Conservation (phyloP, 2,797 vertebrate genomes). For the Emys orbicularis region DNA sequence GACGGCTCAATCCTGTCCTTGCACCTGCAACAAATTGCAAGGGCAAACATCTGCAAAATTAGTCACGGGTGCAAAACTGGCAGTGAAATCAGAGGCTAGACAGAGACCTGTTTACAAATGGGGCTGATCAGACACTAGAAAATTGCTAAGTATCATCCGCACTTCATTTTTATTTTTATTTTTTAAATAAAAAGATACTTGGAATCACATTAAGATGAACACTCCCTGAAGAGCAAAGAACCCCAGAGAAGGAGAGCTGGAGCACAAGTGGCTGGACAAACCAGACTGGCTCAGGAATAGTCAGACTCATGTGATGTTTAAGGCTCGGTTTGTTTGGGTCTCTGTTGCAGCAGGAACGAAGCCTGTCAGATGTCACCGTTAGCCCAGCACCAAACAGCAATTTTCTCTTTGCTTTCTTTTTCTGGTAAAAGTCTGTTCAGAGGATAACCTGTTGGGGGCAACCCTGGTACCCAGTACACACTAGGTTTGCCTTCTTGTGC, state of each 20-base stretch:
- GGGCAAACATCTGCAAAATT: background rate
- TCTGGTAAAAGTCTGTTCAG: constrained; percentile 13
- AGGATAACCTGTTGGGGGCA: constrained; percentile 65
- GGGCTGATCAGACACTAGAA: background rate
- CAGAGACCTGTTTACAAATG: background rate
- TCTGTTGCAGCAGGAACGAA: constrained; percentile 18
- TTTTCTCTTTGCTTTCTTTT: constrained; percentile 44
- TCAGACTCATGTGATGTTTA: constrained; percentile 58
- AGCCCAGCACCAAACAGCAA: constrained; percentile 56
- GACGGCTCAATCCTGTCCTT: accelerated
- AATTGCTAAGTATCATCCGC: background rate
- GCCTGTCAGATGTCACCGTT: constrained; percentile 70
- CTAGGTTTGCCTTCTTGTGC: background rate
- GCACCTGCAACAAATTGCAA: background rate
- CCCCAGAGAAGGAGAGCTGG: background rate
- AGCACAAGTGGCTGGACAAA: constrained; percentile 25
- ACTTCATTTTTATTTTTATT: background rate
- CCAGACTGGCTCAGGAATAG: constrained; percentile 48
- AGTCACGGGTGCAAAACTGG: background rate
- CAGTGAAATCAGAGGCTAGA: background rate
- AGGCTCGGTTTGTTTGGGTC: constrained; percentile 65
- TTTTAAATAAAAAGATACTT: background rate
- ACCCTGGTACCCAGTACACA: constrained; percentile 24
- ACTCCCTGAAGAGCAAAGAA: background rate
- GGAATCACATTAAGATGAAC: background rate